These are phyloP conservation scores for Borostomias antarcticus DNA, from an alignment of 2,797 vertebrate species.

Conservation along the genomic window DNA sequence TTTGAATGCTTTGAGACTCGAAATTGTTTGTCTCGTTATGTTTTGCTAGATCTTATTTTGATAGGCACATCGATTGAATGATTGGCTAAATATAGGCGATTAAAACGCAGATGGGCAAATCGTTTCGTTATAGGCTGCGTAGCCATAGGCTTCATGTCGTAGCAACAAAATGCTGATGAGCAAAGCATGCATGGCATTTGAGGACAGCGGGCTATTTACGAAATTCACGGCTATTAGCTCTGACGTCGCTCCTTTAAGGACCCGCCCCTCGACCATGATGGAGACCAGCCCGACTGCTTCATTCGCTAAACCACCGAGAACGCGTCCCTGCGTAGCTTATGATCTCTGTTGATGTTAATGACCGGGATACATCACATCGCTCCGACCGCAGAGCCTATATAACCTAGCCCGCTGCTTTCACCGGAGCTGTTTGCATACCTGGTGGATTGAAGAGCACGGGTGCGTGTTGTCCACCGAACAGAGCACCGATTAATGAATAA, in stretches of 20 bases:
- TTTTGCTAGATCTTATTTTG: too few species aligned
- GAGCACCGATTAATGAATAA: constrained; percentile 9
- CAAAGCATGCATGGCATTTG: not conserved
- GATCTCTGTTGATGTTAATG: constrained; percentile 24
- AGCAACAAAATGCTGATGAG: not conserved
- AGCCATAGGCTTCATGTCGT: too few species aligned
- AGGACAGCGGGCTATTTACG: not conserved
- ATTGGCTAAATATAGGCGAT: too few species aligned
- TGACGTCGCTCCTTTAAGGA: constrained; percentile 13
- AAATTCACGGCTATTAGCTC: not conserved
- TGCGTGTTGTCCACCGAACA: too few species aligned
- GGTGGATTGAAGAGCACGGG: not conserved
- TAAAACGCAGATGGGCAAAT: too few species aligned
- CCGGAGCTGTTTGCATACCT: not conserved
- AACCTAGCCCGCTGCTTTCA: constrained; percentile 7
- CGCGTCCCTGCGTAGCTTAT: constrained; percentile 15
- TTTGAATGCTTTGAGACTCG: too few species aligned
- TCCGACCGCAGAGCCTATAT: constrained; percentile 4
- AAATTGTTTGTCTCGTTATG: too few species aligned
- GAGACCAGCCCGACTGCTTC: constrained; percentile 13
- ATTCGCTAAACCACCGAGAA: constrained; percentile 21
- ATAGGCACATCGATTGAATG: too few species aligned
- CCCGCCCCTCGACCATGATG: constrained; percentile 21
- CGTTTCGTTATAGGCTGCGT: too few species aligned
- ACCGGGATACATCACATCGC: constrained; percentile 18